Conservation (phyloP, 2,888 invertebrate species). For the Celastrina argiolus region DNA sequence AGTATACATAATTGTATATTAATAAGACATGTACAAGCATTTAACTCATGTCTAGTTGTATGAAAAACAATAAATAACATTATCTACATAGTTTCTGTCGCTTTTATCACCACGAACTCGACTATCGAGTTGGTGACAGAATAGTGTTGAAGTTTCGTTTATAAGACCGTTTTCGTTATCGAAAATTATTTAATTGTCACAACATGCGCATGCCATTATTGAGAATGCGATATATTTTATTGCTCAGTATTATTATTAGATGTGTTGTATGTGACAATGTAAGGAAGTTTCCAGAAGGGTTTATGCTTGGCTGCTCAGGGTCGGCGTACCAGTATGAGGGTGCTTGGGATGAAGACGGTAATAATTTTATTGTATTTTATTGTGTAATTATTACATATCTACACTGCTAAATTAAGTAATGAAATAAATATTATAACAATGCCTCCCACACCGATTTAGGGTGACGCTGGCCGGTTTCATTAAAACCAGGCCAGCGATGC, state of each 20-base stretch:
- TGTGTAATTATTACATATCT: no score
- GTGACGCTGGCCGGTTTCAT: no score
- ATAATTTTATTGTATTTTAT: slow-evolving; percentile 37
- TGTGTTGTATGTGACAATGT: neutral
- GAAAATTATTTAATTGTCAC: neutral
- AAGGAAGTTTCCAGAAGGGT: slow-evolving; percentile 49
- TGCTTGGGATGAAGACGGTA: slow-evolving; percentile 74
- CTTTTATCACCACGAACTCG: neutral
- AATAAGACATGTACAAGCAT: no score
- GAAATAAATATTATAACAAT: no score
- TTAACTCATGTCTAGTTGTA: no score
- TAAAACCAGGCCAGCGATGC: no score
- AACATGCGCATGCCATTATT: neutral
- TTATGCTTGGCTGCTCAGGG: slow-evolving; percentile 60
- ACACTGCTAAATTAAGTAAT: no score
- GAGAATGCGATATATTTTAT: neutral
- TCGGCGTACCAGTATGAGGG: slow-evolving; percentile 79
- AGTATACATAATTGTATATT: no score
- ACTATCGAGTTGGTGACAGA: neutral
- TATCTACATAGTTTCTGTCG: neutral
- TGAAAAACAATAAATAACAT: no score
- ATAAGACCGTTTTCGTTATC: neutral
- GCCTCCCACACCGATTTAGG: no score
- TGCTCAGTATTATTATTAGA: neutral
- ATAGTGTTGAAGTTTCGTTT: neutral